Evolutionary conservation across 2,797 vertebrate genomes (phyloP).

Genomic region (Columba guinea): DNA sequence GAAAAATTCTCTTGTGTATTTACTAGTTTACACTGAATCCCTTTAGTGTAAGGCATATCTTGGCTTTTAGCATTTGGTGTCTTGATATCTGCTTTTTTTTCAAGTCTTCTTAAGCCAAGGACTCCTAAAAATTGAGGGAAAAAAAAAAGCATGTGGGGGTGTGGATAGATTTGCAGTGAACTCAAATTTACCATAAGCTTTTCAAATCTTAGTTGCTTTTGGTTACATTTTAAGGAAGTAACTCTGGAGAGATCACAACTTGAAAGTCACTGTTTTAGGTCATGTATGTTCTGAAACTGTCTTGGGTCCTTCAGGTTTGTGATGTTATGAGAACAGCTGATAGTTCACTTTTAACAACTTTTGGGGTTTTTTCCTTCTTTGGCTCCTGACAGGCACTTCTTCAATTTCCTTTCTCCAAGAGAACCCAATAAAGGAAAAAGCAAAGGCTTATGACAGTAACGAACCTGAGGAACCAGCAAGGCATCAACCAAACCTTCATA

Average conservation of each 20-base stretch:
- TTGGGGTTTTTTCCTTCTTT: neutral
- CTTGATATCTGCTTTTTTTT: neutral
- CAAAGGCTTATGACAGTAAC: neutral
- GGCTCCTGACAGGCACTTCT: neutral
- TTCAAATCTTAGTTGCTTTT: neutral
- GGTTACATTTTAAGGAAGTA: neutral
- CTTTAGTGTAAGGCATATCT: neutral
- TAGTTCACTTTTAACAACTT: neutral
- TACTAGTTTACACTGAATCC: neutral
- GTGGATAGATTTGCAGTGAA: neutral
- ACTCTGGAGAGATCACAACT: neutral
- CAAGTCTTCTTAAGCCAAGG: neutral
- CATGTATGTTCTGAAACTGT: neutral
- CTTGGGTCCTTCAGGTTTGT: neutral
- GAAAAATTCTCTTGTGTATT: neutral
- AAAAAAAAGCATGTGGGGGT: fast-evolving
- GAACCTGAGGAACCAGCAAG: neutral
- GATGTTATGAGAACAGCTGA: neutral
- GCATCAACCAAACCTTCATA: neutral
- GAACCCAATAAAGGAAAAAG: neutral
- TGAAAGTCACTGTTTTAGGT: neutral
- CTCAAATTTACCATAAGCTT: neutral
- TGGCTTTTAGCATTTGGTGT: neutral
- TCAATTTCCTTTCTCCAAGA: neutral
- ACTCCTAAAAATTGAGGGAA: neutral